Conservation (phyloP, 2,113 vertebrate species). For the Lycaon pictus region DNA sequence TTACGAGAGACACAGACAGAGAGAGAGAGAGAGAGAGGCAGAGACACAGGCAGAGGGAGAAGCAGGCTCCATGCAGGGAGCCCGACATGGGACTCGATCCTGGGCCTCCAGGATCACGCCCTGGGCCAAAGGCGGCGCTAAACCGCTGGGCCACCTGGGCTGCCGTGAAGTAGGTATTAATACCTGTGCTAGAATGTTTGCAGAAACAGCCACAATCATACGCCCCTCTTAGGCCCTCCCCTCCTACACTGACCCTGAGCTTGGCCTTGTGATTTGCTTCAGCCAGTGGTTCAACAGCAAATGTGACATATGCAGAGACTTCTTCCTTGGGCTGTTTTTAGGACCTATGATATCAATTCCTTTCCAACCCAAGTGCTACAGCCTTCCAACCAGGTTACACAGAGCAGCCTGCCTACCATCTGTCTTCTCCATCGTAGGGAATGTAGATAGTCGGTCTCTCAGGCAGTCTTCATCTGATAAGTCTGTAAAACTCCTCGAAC, state of each 20-base stretch:
- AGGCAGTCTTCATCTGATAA: slow-evolving; percentile 78
- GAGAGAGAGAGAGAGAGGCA: no score
- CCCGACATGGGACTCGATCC: no score
- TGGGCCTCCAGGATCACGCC: no score
- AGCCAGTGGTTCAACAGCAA: background rate
- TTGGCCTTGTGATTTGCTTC: background rate
- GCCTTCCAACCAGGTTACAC: slow-evolving; percentile 8
- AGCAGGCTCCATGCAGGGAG: no score
- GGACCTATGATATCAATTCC: background rate
- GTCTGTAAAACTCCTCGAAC: background rate
- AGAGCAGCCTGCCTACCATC: slow-evolving; percentile 89
- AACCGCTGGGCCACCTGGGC: no score
- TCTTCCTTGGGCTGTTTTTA: background rate
- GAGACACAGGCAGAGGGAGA: no score
- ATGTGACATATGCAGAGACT: background rate
- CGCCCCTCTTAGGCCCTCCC: background rate
- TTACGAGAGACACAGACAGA: no score
- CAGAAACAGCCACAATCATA: background rate
- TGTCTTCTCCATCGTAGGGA: slow-evolving; percentile 93
- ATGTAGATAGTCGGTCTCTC: slow-evolving; percentile 26
- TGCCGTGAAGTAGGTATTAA: background rate
- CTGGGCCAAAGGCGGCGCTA: no score
- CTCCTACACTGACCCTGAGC: background rate
- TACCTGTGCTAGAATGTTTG: background rate
- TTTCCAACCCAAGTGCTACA: background rate